These are phyloP conservation scores for Drosophila leontia DNA, from an alignment of 1,140 invertebrate genomes.

Conservation along the genomic window DNA sequence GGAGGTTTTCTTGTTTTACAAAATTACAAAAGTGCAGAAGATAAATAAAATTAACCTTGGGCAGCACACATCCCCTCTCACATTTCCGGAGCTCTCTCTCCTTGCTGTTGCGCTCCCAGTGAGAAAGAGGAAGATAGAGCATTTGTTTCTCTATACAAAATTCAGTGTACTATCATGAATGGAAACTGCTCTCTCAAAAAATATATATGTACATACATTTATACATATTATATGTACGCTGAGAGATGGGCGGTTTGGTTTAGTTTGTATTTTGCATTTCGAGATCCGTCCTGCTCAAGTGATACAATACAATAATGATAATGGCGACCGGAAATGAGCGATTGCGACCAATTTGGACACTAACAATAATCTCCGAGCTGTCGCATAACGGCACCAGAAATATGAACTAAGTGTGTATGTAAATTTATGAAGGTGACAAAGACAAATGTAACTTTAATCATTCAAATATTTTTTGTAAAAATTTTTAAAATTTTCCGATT, in stretches of 20 bases:
- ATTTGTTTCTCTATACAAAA: constrained; percentile 2
- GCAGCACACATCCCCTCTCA: constrained; percentile 11
- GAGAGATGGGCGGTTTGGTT: neutral
- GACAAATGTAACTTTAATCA: too few species aligned
- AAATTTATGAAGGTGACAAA: neutral
- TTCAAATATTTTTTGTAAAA: too few species aligned
- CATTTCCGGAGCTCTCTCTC: constrained; percentile 8
- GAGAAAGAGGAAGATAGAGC: constrained; percentile 3
- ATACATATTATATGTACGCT: constrained; percentile 21
- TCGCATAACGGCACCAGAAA: constrained; percentile 30
- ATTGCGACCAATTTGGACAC: constrained; percentile 55
- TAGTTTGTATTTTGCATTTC: neutral
- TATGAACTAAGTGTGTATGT: neutral
- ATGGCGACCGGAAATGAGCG: constrained; percentile 62
- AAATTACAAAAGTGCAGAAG: constrained; percentile 51
- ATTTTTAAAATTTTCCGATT: too few species aligned
- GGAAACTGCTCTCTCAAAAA: constrained; percentile 1
- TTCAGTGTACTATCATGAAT: constrained; percentile 1
- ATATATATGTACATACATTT: too few species aligned
- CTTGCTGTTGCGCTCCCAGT: constrained; percentile 20
- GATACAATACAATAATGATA: constrained; percentile 32
- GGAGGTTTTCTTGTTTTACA: constrained; percentile 37
- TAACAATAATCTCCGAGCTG: constrained; percentile 47
- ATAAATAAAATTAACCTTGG: constrained; percentile 78
- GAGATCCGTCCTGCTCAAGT: constrained; percentile 8